Evolutionary conservation across 2,888 invertebrate species (phyloP), one percentile per base, ranked within the genome.

Genomic region (Mechanitis mazaeus): DNA sequence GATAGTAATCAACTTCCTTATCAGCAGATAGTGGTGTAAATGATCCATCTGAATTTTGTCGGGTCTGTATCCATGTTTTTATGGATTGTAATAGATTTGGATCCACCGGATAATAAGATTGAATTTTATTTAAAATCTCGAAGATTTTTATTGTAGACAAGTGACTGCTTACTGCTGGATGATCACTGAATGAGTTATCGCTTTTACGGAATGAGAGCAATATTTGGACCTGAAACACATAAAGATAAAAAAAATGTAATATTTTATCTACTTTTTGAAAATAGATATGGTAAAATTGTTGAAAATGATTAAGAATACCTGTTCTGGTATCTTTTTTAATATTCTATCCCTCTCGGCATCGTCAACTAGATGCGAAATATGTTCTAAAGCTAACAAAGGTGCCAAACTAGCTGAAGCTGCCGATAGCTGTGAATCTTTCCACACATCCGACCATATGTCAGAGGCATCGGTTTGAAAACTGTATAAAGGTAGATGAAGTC

Each of bases 171-270:
- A 93, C 86, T 70, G 91, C 91, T 65, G 92, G 93, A 65, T 93
- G 93, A 62, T 93, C 93, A 61, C 93, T 93, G 76, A 93, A 93
- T 0, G 93, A 93, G 69, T 92, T 92, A 75, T 93, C 93, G n/a
- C 80, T 87, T 75, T 92, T 93, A 7, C 92, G 87, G 79, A 93
- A 93, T 0, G 92, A 91, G 1, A 93, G 79, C 5, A 93, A 85
- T 1, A 91, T 85, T 84, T 93, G 93, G 2, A 93, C 91, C 92
- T 92, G 82, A n/a, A 54, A n/a, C 2, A n/a, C 3, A 50, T 20
- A 5, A 28, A 50, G 1, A 20, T 31, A 50, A 31, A 50, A 28
- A 20, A 9, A 50, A n/a, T 7, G 5, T 47, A 11, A 47, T 9
- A 20, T 2, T 7, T 4, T 47, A 12, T 9, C 5, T 47, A 20